A percentile compares a stretch with the other conserved stretches of the same genome.
Conservation (phyloP, 2,113 vertebrate genomes). For the Phyllostomus hastatus region DNA sequence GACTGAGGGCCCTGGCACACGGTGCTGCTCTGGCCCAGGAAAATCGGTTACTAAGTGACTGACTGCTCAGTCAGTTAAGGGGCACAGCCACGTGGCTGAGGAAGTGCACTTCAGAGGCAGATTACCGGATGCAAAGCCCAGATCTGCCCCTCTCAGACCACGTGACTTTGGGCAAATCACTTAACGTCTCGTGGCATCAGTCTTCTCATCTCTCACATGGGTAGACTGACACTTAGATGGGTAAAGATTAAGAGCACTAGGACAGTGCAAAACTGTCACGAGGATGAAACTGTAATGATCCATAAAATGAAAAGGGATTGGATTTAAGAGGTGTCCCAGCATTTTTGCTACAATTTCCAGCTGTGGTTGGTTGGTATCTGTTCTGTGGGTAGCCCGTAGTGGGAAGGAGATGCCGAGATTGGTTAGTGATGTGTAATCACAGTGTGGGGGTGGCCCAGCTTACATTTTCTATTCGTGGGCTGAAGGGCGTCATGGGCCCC, state of each 20-base stretch:
- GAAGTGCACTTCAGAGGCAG: background rate
- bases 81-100: background rate
- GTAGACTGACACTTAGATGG: background rate
- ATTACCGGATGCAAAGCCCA: background rate
- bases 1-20: rapidly evolving
- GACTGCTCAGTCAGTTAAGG: background rate
- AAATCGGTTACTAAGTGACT: background rate
- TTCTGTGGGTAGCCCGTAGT: background rate
- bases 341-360: background rate
- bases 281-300: background rate
- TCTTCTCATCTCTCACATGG: background rate
- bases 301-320: background rate
- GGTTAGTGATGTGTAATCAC: background rate
- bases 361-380: background rate
- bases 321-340: background rate
- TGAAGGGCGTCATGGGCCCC: background rate
- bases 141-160: background rate
- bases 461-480: background rate
- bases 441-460: rapidly evolving
- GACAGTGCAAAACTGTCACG: background rate
- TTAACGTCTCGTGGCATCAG: background rate
- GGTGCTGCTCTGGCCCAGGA: background rate
- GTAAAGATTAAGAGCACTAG: background rate
- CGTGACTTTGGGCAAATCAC: background rate
- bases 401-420: background rate